Evolutionary conservation across 92 coral and sea anemone species (phyloP).

Genomic region (Bergia sp.): DNA sequence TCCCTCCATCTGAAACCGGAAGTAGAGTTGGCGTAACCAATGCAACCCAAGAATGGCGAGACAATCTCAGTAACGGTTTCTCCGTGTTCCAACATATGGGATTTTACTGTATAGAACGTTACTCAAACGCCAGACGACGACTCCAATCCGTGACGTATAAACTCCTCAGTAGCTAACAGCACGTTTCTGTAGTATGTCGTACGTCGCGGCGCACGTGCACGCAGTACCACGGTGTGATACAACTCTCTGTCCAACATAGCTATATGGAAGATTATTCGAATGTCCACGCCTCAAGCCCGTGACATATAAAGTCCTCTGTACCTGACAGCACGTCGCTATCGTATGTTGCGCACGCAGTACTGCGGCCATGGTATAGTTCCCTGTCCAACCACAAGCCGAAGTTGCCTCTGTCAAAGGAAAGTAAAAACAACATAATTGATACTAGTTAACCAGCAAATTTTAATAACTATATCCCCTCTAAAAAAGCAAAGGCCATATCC

Average conservation of each 20-base stretch:
- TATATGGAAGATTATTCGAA: conserved; percentile 40
- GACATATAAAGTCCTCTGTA: conserved; percentile 74
- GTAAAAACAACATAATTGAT: conserved; percentile 5
- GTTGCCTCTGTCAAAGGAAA: conserved; percentile 57
- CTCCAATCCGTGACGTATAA: conserved; percentile 73
- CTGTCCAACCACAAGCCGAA: conserved; percentile 88
- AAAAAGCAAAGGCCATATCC: no score
- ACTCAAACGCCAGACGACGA: conserved; percentile 67
- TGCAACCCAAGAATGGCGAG: no score
- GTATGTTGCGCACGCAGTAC: conserved; percentile 86
- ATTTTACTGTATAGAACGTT: not conserved
- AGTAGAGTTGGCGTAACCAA: no score
- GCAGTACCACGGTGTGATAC: conserved; percentile 80
- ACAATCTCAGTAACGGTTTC: no score
- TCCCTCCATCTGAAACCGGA: no score
- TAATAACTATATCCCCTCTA: no score
- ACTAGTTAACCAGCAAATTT: no score
- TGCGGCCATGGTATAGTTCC: conserved; percentile 84
- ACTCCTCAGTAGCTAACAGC: conserved; percentile 76
- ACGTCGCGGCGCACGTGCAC: conserved; percentile 8
- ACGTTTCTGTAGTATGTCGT: conserved; percentile 81
- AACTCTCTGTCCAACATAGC: conserved; percentile 69
- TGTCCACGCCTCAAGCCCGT: conserved; percentile 86
- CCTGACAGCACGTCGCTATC: conserved; percentile 82
- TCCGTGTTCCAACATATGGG: not conserved